Percentiles rank a stretch among this genome's conserved stretches.
phyloP scores from a whole-genome alignment of 2,113 vertebrate genomes.

The Coryphaenoides rupestris region DNA sequence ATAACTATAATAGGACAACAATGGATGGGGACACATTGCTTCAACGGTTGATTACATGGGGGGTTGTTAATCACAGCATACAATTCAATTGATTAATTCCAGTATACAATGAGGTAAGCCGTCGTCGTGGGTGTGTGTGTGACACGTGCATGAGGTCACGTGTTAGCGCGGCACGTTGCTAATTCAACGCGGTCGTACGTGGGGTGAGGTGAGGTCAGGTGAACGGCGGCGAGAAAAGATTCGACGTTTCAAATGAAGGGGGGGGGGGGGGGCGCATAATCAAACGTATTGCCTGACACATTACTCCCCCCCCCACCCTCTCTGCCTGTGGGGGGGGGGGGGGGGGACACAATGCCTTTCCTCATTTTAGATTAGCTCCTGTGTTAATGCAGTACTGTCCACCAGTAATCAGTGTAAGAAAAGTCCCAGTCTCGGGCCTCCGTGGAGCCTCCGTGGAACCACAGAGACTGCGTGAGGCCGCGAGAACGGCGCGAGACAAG shows the following conservation, averaged over 20 bases:
- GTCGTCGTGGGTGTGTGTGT: too few relatives aligned
- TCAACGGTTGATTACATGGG: too few relatives aligned
- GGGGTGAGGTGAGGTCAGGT: slow-evolving; percentile 3
- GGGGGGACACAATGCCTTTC: too few relatives aligned
- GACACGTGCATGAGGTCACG: too few relatives aligned
- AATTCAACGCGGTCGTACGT: slow-evolving; percentile 33
- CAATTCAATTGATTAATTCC: too few relatives aligned
- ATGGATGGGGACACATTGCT: too few relatives aligned
- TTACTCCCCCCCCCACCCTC: slow-evolving; percentile 46
- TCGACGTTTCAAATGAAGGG: slow-evolving; percentile 62
- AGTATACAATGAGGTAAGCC: too few relatives aligned
- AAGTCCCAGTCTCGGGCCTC: not conserved
- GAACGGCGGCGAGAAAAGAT: slow-evolving; percentile 9
- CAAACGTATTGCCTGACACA: slow-evolving; percentile 66
- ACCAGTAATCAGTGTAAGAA: too few relatives aligned
- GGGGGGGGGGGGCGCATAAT: too few relatives aligned
- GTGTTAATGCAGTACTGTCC: not conserved
- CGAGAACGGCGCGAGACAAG: slow-evolving; percentile 2
- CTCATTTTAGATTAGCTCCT: not conserved
- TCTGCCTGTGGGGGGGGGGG: slow-evolving; percentile 27
- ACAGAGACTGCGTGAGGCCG: not conserved
- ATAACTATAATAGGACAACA: too few relatives aligned
- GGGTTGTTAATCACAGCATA: too few relatives aligned
- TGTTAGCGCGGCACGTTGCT: slow-evolving; percentile 3
- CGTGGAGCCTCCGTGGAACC: not conserved